phyloP scores from a whole-genome alignment of 2,888 invertebrate genomes.

The Caenorhabditis japonica region DNA sequence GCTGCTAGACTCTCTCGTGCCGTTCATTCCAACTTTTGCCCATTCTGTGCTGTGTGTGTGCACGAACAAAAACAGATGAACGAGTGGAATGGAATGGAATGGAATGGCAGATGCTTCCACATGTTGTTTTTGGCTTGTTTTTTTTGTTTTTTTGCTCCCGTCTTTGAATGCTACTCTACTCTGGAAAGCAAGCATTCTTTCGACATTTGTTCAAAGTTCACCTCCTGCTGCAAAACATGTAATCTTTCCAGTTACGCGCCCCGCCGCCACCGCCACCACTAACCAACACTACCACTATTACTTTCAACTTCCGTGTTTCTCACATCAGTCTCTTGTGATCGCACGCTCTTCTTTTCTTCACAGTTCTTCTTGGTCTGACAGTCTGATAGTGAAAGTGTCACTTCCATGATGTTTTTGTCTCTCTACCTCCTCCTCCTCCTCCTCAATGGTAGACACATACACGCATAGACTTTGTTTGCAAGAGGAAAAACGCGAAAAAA shows the following conservation, averaged over 20 bases:
- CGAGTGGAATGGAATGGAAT: too few species aligned
- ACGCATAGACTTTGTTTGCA: constrained; percentile 1
- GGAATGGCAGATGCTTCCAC: constrained; percentile 4
- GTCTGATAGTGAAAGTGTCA: constrained; percentile 39
- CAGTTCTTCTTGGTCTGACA: constrained; percentile 33
- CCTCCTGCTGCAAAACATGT: constrained; percentile 12
- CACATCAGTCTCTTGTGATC: constrained; percentile 22
- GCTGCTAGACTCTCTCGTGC: neutral
- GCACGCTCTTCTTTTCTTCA: constrained; percentile 13
- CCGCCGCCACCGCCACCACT: constrained; percentile 2
- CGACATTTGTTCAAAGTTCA: constrained; percentile 2
- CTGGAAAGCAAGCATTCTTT: too few species aligned
- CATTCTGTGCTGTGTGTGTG: neutral
- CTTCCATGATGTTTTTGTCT: constrained; percentile 37
- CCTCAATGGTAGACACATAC: constrained; percentile 12
- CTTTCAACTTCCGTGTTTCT: constrained; percentile 42
- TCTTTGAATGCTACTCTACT: too few species aligned
- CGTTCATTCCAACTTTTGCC: constrained; percentile 1
- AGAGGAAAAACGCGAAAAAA: constrained; percentile 13
- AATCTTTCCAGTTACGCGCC: constrained; percentile 43
- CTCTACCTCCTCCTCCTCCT: too few species aligned
- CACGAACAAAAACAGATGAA: too few species aligned
- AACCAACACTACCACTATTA: too few species aligned
- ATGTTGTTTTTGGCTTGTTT: too few species aligned
- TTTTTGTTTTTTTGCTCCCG: too few species aligned